Evolutionary conservation across 2,113 vertebrate species (phyloP), one percentile per base, ranked within the genome.

Genomic region (Colossoma macropomum): DNA sequence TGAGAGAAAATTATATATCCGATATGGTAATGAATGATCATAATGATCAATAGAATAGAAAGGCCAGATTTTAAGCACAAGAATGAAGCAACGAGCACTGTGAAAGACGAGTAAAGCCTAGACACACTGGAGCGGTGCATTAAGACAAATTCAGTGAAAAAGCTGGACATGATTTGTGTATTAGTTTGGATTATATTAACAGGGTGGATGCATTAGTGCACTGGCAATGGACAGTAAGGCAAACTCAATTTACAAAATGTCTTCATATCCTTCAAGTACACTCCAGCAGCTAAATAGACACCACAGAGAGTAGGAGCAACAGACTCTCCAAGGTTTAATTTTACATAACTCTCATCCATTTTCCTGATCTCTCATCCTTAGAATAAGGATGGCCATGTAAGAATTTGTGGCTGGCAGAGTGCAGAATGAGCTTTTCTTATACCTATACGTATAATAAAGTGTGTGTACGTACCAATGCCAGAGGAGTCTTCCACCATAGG

Each of bases 401-500:
- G 19, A 23, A 8, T 59, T 9, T 66, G 1, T 28, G 1, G 27
- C 12, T 66, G 45, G 54, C 28, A 1, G 41, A 45, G 41, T 1
- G 41, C 6, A 45, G 41, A 28, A 27, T 4, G 12, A 21, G 17
- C 4, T 9, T 21, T 59, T 3, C 25, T 4, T 50, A 0, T 77
- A 34, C 32, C 30, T 75, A 17, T 60, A 21, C 38, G 45, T 45
- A 80, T 7, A 27, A 12, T 27, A 5, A 3, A 3, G 27, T 38
- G 76, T 21, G 79, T 23, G 48, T 23, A 23, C 11, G 88, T 96
- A 99, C 98, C 97, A 27, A 95, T 91, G 92, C 98, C 98, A 70
- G 97, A 97, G 0, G 98, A 92, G 92, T 99, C 98, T 90, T 99
- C 98, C 90, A 98, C 97, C 97, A 98, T 98, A 80, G 98, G 98